Evolutionary conservation across 1,140 invertebrate genomes (phyloP).

Genomic region (Rhagoletis zephyria): DNA sequence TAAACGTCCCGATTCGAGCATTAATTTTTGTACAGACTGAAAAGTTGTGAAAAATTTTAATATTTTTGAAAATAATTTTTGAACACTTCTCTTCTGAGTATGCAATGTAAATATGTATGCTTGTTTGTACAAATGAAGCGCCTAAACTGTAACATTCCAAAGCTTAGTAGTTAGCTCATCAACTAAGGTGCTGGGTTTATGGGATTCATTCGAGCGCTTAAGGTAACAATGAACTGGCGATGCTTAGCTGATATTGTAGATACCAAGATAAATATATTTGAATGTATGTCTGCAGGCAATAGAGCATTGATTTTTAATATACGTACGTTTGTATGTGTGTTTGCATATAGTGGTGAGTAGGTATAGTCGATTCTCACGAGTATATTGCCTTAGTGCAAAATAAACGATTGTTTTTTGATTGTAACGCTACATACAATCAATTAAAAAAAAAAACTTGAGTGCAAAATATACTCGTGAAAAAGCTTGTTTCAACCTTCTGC

Average conservation of each 20-base stretch:
- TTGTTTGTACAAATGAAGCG: neutral
- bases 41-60: conserved; percentile 57
- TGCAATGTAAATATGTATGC: neutral
- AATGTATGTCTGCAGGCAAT: neutral
- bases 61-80: neutral
- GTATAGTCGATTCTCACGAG: no score
- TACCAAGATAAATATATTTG: neutral
- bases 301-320: neutral
- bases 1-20: conserved; percentile 72
- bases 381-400: no score
- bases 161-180: neutral
- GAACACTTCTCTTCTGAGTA: neutral
- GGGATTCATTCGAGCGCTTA: neutral
- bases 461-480: no score
- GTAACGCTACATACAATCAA: no score
- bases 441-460: no score
- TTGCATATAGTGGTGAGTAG: no score
- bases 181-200: conserved; percentile 20
- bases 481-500: no score
- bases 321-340: no score
- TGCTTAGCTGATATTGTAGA: neutral
- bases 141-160: neutral
- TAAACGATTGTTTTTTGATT: no score
- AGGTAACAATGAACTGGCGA: neutral
- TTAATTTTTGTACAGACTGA: conserved; percentile 73